Evolutionary conservation across 2,888 invertebrate genomes (phyloP), one percentile per base, ranked within the genome.

Genomic region (Helobdella robusta): DNA sequence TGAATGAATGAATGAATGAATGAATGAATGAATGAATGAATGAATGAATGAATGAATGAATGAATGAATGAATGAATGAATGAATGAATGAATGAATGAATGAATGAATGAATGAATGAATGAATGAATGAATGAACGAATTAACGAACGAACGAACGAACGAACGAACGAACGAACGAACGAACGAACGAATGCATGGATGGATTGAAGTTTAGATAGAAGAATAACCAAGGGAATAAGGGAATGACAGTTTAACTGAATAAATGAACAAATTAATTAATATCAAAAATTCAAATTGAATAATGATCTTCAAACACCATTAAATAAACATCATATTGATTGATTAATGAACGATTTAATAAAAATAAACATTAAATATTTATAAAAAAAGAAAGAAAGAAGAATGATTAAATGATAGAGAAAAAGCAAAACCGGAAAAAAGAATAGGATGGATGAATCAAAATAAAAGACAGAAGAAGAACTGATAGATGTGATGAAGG

Each of bases 1-100:
- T 40, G n/a, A 40, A 40, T 40, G n/a, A 40, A 40, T 40, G n/a
- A 40, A 40, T 40, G n/a, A 40, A 40, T 40, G n/a, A 40, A 40
- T 40, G n/a, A 40, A 40, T 40, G n/a, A 40, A 40, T 40, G n/a
- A 40, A 40, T 40, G n/a, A 40, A 40, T 40, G n/a, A 40, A 40
- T 40, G n/a, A 40, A 40, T 40, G n/a, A 40, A 40, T 40, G n/a
- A 40, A 40, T 40, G n/a, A 40, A 40, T 40, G n/a, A 40, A 40
- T 40, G n/a, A 40, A 40, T 40, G n/a, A 40, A 40, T 40, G n/a
- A 40, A 40, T 40, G n/a, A 40, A 40, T 40, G n/a, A 40, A 40
- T 40, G n/a, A 40, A 40, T 40, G n/a, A 40, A 15, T 40, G n/a
- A 40, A 40, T 40, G n/a, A 40, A 40, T 40, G n/a, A 40, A 40